phyloP scores from a whole-genome alignment of 2,797 vertebrate genomes.

The Clamator glandarius region DNA sequence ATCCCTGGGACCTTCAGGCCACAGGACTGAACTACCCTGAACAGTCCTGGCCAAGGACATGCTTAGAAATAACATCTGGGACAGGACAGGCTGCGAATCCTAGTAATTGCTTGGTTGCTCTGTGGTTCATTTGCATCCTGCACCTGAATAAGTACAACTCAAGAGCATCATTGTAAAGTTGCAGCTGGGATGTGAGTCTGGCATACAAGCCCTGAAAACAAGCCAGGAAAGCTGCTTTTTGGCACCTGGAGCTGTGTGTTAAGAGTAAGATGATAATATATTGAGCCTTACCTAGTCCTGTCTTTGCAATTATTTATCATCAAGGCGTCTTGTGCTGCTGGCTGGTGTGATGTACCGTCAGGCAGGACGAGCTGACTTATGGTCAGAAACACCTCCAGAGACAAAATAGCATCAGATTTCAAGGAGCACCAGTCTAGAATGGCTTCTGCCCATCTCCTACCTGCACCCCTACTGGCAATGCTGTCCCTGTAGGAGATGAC shows the following conservation, averaged over 20 bases:
- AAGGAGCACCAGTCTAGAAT: not conserved
- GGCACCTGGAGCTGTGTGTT: not conserved
- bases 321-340: not conserved
- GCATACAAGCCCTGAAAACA: not conserved
- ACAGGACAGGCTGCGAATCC: not conserved
- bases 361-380: not conserved
- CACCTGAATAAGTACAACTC: not conserved
- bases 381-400: not conserved
- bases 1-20: not conserved
- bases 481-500: not conserved
- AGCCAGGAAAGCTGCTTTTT: conserved; percentile 14
- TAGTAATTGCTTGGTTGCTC: not conserved
- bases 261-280: not conserved
- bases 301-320: not conserved
- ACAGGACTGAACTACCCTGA: not conserved
- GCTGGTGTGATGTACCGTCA: not conserved
- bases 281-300: not conserved
- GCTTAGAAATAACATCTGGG: not conserved
- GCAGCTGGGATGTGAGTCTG: not conserved
- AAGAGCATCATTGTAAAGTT: not conserved
- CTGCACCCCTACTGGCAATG: not conserved
- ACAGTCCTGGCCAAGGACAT: not conserved
- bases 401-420: not conserved
- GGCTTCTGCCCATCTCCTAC: not conserved
- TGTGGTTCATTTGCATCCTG: not conserved